Evolutionary conservation across 1,140 invertebrate species (phyloP).

Genomic region (Listronotus bonariensis): DNA sequence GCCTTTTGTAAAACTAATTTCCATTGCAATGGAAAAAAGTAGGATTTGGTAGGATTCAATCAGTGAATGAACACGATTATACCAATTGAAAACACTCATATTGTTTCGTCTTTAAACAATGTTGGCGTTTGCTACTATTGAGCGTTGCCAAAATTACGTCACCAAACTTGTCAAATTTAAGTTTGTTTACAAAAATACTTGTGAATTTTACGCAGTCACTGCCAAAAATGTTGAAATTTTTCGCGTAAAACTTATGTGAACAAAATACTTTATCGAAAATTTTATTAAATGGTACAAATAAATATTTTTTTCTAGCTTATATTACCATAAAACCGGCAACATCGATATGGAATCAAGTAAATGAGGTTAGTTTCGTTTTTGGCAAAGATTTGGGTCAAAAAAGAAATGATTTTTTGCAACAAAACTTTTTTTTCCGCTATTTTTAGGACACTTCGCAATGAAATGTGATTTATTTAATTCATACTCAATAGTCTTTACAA

Average conservation of each 20-base stretch:
- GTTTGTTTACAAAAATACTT: slow-evolving; percentile 13
- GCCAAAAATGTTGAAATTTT: neutral
- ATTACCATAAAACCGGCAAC: slow-evolving; percentile 10
- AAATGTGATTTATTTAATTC: slow-evolving; percentile 23
- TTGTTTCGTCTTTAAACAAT: too few relatives aligned
- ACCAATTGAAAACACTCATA: too few relatives aligned
- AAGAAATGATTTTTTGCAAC: slow-evolving; percentile 24
- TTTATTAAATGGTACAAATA: neutral
- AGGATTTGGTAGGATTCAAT: too few relatives aligned
- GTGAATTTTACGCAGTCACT: slow-evolving; percentile 1
- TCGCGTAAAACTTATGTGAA: neutral
- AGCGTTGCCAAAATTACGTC: slow-evolving; percentile 4
- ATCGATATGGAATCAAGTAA: slow-evolving; percentile 7
- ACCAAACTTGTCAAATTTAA: neutral
- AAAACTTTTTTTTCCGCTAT: slow-evolving; percentile 11
- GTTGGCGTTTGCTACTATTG: neutral
- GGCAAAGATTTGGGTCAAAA: slow-evolving; percentile 27
- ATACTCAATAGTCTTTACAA: slow-evolving; percentile 4
- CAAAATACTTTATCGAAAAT: neutral
- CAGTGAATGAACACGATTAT: too few relatives aligned
- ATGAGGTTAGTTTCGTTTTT: slow-evolving; percentile 25
- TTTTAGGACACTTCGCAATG: slow-evolving; percentile 14
- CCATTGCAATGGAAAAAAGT: too few relatives aligned
- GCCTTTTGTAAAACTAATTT: too few relatives aligned
- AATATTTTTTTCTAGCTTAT: neutral